A percentile compares a stretch with the other conserved stretches of the same genome.
phyloP scores from a whole-genome alignment of 1,140 invertebrate species.

The Anoplophora glabripennis region DNA sequence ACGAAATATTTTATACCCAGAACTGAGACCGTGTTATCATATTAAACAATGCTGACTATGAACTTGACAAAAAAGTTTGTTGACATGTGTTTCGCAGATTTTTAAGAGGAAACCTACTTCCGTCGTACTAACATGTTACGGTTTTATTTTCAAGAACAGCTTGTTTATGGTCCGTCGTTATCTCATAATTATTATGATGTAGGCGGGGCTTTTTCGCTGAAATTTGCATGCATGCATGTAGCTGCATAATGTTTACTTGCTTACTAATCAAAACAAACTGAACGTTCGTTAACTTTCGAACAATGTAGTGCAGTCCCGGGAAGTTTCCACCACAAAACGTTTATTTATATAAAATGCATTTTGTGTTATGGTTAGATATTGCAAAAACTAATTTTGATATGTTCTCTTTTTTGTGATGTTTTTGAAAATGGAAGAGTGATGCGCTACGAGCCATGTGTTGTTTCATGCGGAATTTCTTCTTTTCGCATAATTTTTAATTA shows the following conservation, averaged over 20 bases:
- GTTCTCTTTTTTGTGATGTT: too few relatives aligned
- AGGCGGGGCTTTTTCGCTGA: slow-evolving; percentile 3
- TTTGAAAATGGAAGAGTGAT: too few relatives aligned
- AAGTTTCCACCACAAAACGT: too few relatives aligned
- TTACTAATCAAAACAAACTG: slow-evolving; percentile 1
- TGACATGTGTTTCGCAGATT: slow-evolving; percentile 18
- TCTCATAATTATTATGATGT: neutral
- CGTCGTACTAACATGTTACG: slow-evolving; percentile 1
- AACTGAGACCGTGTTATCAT: too few relatives aligned
- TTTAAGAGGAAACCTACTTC: slow-evolving; percentile 17
- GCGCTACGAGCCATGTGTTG: too few relatives aligned
- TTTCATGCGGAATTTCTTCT: too few relatives aligned
- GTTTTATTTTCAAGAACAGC: slow-evolving; percentile 14
- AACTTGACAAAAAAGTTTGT: slow-evolving; percentile 7
- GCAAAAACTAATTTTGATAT: too few relatives aligned
- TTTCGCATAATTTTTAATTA: too few relatives aligned
- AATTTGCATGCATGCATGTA: slow-evolving; percentile 3
- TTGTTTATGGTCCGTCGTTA: slow-evolving; percentile 12
- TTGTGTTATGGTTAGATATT: too few relatives aligned
- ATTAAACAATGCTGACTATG: too few relatives aligned
- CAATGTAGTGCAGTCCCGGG: neutral
- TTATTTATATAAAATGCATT: too few relatives aligned
- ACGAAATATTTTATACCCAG: too few relatives aligned
- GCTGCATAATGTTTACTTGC: slow-evolving; percentile 2
- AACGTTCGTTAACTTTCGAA: slow-evolving; percentile 6